Evolutionary conservation across 2,797 vertebrate genomes (phyloP), one percentile per base, ranked within the genome.

Genomic region (Cottoperca gobio): DNA sequence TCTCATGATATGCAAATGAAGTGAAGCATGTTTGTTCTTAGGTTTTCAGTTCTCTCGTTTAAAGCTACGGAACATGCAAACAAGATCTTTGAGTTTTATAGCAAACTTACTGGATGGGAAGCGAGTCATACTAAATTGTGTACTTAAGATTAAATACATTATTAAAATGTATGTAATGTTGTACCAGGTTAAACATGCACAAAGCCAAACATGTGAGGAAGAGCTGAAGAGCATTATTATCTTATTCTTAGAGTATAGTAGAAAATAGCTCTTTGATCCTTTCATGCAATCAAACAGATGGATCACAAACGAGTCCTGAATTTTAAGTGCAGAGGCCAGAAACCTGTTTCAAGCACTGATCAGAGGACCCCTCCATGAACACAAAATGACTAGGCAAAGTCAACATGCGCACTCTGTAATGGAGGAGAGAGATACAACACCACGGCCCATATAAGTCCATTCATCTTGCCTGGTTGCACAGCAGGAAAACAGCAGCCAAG

Each of bases 381-480:
- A 73, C 48, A 73, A 70, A 82, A 71, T 77, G 35, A 69, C 42
- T 40, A 61, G 54, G 63, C 53, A 85, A 78, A 78, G 68, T 74
- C 69, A 67, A 62, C 28, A 42, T 5, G 31, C 24, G 50, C 59
- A 43, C 68, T 45, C 79, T 59, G 58, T 79, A 82, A 92, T 78
- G 42, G 73, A 78, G 17, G 61, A 63, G 23, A 35, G 40, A 64
- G 55, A 87, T 84, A 76, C 59, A 66, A 79, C 72, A 58, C 46
- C 75, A 75, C 48, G 24, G 69, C 73, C 63, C 63, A 68, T 86
- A 79, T 35, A 53, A 74, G 64, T 85, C 73, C 70, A 91, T 92
- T 90, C 79, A 88, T 92, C 86, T 83, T 77, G 26, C 54, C 83
- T 61, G 53, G 64, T 52, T 64, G 70, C 65, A 65, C 75, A 70